These are phyloP conservation scores for Theodoxus fluviatilis DNA, from an alignment of 2,888 invertebrate genomes.

Conservation along the genomic window DNA sequence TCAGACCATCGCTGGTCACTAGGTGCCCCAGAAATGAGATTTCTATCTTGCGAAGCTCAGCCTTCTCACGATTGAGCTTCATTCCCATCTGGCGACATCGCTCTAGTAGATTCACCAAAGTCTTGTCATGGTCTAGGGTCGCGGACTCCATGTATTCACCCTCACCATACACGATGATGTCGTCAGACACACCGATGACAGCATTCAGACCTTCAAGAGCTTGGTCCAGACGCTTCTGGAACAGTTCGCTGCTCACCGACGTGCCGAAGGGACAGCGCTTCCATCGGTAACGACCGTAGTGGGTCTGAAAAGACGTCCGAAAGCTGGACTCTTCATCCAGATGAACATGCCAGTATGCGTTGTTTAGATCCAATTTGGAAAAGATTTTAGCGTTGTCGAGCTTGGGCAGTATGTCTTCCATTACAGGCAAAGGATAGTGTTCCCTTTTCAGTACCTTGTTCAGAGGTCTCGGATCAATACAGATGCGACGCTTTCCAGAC, in stretches of 20 bases:
- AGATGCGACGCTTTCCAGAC: neutral
- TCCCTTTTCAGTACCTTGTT: conserved; percentile 28
- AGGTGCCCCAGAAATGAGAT: conserved; percentile 28
- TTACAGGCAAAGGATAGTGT: conserved; percentile 7
- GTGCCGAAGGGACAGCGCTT: conserved; percentile 32
- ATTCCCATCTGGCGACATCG: conserved; percentile 23
- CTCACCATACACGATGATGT: conserved; percentile 32
- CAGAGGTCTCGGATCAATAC: conserved; percentile 26
- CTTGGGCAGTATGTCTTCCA: conserved; percentile 25
- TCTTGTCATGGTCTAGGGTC: conserved; percentile 29
- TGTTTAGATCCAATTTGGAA: conserved; percentile 12
- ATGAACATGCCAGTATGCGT: conserved; percentile 22
- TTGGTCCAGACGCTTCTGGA: conserved; percentile 29
- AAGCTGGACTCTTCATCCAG: conserved; percentile 23
- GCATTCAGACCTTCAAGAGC: conserved; percentile 27
- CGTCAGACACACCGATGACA: conserved; percentile 31
- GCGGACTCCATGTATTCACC: neutral
- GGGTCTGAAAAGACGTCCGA: conserved; percentile 24
- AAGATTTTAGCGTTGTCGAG: conserved; percentile 24
- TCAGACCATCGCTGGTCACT: conserved; percentile 28
- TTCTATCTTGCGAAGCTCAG: conserved; percentile 18
- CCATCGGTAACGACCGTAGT: conserved; percentile 21
- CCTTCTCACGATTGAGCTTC: conserved; percentile 26
- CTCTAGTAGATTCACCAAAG: conserved; percentile 22
- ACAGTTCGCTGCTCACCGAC: conserved; percentile 30